Evolutionary conservation across 2,888 invertebrate genomes (phyloP), one percentile per base, ranked within the genome.

Genomic region (Phyto melanocephala): DNA sequence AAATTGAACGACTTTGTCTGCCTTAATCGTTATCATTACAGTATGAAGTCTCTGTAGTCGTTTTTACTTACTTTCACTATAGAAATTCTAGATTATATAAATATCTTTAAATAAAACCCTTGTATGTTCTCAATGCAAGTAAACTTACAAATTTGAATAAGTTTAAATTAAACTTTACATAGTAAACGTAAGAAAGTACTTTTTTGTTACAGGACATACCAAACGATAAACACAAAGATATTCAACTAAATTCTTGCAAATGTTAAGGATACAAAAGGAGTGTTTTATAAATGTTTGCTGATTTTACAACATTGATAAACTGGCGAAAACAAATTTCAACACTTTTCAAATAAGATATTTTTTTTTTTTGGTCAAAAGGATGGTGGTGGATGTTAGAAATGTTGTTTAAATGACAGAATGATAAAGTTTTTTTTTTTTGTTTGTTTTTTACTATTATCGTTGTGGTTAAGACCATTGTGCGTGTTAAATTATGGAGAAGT

Each of bases 211-310:
- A 63, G 78, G 56, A 68, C 60, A 68, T 54, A 10, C 35, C 50
- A 22, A 8, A 60, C 45, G 33, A 68, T 13, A 74, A 47, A 42
- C 33, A 42, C 33, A 70, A 58, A 68, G 68, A 56, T 40, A 65
- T 75, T 71, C 35, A 76, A 71, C 58, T 47, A 71, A 82, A 79
- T 70, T 72, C 78, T 74, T 79, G 60, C 75, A 60, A 79, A 78
- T 74, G 71, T 71, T 78, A 70, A 40, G 60, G 71, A 75, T 71
- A 74, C 56, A 78, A 74, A 78, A 72, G 20, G 65, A 79, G 15
- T 65, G 63, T 60, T 75, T 47, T 67, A 56, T 63, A 81, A 81
- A 81, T 81, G 74, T 82, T 82, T 79, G 82, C 79, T 82, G 82
- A 82, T 82, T 79, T 71, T 62, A 60, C 47, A 71, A 33, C 75